Evolutionary conservation across 2,888 invertebrate genomes (phyloP).

Genomic region (Cacoxenus indagator): DNA sequence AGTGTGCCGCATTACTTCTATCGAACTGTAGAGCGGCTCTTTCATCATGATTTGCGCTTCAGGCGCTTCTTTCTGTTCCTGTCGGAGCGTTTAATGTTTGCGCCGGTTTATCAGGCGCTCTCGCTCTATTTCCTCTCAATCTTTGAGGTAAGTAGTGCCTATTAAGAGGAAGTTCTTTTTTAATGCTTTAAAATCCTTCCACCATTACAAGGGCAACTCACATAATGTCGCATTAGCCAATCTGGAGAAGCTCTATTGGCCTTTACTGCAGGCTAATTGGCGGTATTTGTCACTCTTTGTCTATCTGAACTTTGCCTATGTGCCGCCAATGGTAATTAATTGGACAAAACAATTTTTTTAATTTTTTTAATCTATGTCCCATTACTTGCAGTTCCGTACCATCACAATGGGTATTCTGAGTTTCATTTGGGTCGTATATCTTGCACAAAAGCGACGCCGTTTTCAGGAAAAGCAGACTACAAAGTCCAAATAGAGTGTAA

Average conservation of each 20-base stretch:
- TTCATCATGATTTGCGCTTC: conserved; percentile 75
- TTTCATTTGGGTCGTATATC: conserved; percentile 83
- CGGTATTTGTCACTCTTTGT: conserved; percentile 83
- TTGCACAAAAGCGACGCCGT: conserved; percentile 79
- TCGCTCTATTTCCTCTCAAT: conserved; percentile 81
- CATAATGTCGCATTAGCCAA: conserved; percentile 77
- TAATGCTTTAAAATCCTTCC: neutral
- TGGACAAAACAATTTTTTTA: too few species aligned
- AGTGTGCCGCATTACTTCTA: conserved; percentile 86
- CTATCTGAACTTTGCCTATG: conserved; percentile 80
- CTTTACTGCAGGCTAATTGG: conserved; percentile 81
- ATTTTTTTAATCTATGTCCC: too few species aligned
- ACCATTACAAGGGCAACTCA: conserved; percentile 77
- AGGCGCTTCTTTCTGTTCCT: conserved; percentile 75
- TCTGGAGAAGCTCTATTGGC: conserved; percentile 76
- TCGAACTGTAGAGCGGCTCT: conserved; percentile 74
- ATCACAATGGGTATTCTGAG: conserved; percentile 82
- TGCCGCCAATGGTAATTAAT: conserved; percentile 86
- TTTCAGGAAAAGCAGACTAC: conserved; percentile 56
- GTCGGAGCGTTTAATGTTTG: conserved; percentile 80
- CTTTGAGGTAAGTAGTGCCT: conserved; percentile 74
- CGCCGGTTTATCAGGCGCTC: conserved; percentile 80
- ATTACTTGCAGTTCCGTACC: conserved; percentile 78
- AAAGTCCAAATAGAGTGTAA: conserved; percentile 35
- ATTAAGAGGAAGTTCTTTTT: neutral